A percentile compares a stretch with the other conserved stretches of the same genome.
These are phyloP conservation scores for Drosophila bipectinata DNA, from an alignment of 1,140 invertebrate species.

Conservation along the genomic window DNA sequence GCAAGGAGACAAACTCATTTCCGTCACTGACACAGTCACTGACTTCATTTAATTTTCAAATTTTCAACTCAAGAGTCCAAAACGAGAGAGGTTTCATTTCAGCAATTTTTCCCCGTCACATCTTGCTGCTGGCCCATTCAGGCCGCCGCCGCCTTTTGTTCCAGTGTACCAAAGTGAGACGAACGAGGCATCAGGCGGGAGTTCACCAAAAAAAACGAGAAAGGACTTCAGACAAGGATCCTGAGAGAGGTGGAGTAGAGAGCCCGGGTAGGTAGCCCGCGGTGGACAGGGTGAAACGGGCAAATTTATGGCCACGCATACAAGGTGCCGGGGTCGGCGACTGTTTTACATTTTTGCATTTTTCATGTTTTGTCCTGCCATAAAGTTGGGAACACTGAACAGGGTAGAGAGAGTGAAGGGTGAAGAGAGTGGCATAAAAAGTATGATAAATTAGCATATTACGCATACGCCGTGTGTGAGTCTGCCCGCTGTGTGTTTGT, in stretches of 20 bases:
- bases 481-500: conserved; percentile 4
- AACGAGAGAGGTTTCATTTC: conserved; percentile 57
- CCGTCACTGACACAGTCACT: conserved; percentile 76
- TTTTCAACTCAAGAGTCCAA: conserved; percentile 76
- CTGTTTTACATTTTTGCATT: conserved; percentile 74
- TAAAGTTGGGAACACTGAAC: conserved; percentile 36
- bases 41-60: conserved; percentile 77
- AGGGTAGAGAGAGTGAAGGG: neutral
- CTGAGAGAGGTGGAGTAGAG: neutral
- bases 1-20: conserved; percentile 71
- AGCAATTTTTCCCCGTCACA: conserved; percentile 28
- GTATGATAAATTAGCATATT: conserved; percentile 75
- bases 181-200: conserved; percentile 26
- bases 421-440: conserved; percentile 49
- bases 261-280: neutral
- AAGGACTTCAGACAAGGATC: conserved; percentile 14
- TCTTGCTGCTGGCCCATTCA: neutral
- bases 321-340: conserved; percentile 47
- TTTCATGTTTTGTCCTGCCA: conserved; percentile 70
- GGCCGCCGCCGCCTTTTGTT: conserved; percentile 53
- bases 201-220: neutral
- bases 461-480: conserved; percentile 60
- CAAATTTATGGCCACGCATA: conserved; percentile 65
- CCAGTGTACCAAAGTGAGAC: conserved; percentile 71
- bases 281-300: conserved; percentile 30